Evolutionary conservation across 1,140 invertebrate species (phyloP), one percentile per base, ranked within the genome.

Genomic region (Drosophila pachea): DNA sequence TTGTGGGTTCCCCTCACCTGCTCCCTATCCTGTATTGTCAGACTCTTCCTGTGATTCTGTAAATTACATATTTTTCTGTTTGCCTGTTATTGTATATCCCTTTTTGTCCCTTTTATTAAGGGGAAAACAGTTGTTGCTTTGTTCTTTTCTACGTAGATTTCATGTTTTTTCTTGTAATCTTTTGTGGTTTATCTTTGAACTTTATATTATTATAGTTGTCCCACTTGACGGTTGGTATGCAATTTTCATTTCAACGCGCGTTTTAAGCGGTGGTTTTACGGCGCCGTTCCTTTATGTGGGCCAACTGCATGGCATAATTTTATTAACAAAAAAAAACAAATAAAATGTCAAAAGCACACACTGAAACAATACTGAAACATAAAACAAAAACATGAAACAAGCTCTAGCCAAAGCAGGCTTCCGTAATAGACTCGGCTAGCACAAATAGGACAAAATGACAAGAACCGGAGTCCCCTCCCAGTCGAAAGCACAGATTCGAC

Each of bases 251-350:
- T 61, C 42, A 59, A 64, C 54, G 36, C 59, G 58, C 48, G 53
- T 32, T 55, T 61, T 45, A 59, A 64, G 59, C 42, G 63, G 58
- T 53, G 53, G 32, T 55, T 73, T 82, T 83, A 84, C 68, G 62
- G 61, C 60, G 36, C 47, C 59, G 42, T 22, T 67, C 12, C 43
- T 32, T 75, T 83, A 84, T 84, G 76, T 83, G 79, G 79, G 79
- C 81, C 76, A 76, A 83, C 79, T 84, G 79, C 69, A 84, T 63
- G 73, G 62, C 73, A 83, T 79, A 70, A 74, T 83, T 83, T 75
- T 83, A 56, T 73, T 70, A 76, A 83, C 73, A 78, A 84, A 83
- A 76, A 66, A 68, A 6, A 49, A 50, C 9, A 81, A 74, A 48
- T 68, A 73, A 45, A 59, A 47, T 52, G 49, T 22, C 47, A 47